Conservation (phyloP, 2,888 invertebrate genomes). For the Cataglyphis livida region DNA sequence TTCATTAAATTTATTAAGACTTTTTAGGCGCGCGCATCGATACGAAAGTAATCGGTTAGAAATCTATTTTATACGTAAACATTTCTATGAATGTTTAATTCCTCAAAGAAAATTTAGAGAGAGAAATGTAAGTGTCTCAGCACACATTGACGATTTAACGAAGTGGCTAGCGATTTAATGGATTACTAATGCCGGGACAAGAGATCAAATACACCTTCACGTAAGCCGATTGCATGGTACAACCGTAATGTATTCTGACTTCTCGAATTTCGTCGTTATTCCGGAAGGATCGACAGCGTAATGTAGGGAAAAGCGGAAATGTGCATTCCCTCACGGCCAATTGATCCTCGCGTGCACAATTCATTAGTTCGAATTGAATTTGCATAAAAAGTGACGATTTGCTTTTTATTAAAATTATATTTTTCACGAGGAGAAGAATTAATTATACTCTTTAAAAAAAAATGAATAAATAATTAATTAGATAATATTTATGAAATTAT, state of each 20-base stretch:
- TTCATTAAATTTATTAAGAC: constrained; percentile 4
- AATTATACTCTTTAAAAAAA: background rate
- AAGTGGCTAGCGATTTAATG: constrained; percentile 35
- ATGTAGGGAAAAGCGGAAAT: constrained; percentile 61
- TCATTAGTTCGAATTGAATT: constrained; percentile 37
- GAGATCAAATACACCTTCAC: constrained; percentile 7
- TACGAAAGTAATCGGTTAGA: background rate
- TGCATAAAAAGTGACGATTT: constrained; percentile 14
- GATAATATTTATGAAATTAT: background rate
- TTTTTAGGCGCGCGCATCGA: background rate
- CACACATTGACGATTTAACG: constrained; percentile 3
- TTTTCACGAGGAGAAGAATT: constrained; percentile 3
- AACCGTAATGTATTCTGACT: constrained; percentile 22
- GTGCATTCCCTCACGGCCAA: constrained; percentile 53
- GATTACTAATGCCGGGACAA: constrained; percentile 18
- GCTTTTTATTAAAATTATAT: constrained; percentile 4
- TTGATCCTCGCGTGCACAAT: constrained; percentile 35
- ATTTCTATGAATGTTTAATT: background rate
- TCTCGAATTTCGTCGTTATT: constrained; percentile 12
- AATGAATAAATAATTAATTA: background rate
- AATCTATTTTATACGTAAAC: background rate
- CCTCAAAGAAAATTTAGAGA: background rate
- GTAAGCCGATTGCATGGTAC: constrained; percentile 28
- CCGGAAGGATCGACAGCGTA: constrained; percentile 41
- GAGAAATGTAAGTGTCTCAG: background rate